These are phyloP conservation scores for Chionoecetes opilio DNA, from an alignment of 1,140 invertebrate species.

Conservation along the genomic window DNA sequence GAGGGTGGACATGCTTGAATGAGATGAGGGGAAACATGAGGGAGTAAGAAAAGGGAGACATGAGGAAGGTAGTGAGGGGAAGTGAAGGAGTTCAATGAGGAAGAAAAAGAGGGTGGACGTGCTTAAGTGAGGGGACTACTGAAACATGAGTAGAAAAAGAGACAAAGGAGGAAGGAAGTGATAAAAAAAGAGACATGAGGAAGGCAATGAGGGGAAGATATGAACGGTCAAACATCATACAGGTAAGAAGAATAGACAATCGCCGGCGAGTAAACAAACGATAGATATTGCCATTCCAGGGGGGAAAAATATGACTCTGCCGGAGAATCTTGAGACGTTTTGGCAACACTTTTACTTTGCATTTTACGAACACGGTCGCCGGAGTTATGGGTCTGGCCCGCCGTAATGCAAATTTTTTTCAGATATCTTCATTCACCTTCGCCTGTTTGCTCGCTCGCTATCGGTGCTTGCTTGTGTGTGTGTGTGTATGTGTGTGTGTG, in stretches of 20 bases:
- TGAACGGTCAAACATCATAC: neutral
- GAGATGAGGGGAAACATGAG: no score
- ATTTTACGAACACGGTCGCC: neutral
- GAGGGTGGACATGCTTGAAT: neutral
- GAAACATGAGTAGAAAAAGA: neutral
- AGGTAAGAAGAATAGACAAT: neutral
- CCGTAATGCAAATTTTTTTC: constrained; percentile 17
- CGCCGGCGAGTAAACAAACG: neutral
- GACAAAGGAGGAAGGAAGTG: constrained; percentile 9
- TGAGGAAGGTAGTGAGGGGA: no score
- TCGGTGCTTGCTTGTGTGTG: neutral
- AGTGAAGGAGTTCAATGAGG: no score
- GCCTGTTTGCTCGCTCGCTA: neutral
- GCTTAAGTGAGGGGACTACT: no score
- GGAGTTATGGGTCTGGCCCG: neutral
- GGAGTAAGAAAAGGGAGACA: no score
- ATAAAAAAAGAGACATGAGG: neutral
- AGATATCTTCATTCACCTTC: neutral
- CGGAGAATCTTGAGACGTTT: neutral
- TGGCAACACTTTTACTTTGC: constrained; percentile 1
- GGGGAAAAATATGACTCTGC: neutral
- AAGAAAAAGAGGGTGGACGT: no score
- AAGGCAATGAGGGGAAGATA: no score
- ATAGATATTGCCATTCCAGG: neutral
- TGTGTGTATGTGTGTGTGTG: neutral